A percentile compares a stretch with the other conserved stretches of the same genome.
These are phyloP conservation scores for Ctenosaura bakeri DNA, from an alignment of 2,797 vertebrate species.

Conservation along the genomic window DNA sequence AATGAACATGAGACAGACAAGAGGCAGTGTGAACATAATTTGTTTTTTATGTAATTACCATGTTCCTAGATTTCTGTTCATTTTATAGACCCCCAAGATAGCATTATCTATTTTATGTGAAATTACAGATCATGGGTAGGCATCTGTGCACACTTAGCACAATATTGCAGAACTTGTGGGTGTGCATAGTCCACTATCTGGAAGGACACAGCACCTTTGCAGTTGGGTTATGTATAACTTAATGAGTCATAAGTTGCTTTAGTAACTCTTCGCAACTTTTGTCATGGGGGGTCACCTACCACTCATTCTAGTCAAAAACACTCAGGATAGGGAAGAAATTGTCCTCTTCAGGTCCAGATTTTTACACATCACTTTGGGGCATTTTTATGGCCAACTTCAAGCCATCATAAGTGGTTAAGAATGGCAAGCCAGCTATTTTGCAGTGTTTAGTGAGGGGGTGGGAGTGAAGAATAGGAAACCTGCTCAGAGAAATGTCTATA, in stretches of 20 bases:
- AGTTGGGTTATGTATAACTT: not conserved
- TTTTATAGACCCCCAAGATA: not conserved
- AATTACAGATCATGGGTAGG: not conserved
- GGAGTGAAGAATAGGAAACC: not conserved
- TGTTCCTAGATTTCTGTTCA: not conserved
- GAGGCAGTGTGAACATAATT: not conserved
- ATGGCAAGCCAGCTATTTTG: not conserved
- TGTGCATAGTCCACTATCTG: not conserved
- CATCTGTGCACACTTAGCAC: not conserved
- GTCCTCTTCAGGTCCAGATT: not conserved
- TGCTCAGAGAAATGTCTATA: not conserved
- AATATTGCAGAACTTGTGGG: not conserved
- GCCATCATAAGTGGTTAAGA: too few species aligned
- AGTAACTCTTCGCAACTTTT: not conserved
- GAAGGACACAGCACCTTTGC: not conserved
- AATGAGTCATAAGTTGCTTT: not conserved
- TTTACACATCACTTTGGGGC: not conserved
- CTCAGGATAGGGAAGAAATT: not conserved
- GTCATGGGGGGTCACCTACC: too few species aligned
- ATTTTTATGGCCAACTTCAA: not conserved
- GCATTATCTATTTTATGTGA: not conserved
- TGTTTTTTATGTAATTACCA: not conserved
- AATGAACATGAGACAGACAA: not conserved
- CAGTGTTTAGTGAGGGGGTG: not conserved
- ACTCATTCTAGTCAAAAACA: not conserved